phyloP scores from a whole-genome alignment of 2,888 invertebrate species.

The Eurois occulta region DNA sequence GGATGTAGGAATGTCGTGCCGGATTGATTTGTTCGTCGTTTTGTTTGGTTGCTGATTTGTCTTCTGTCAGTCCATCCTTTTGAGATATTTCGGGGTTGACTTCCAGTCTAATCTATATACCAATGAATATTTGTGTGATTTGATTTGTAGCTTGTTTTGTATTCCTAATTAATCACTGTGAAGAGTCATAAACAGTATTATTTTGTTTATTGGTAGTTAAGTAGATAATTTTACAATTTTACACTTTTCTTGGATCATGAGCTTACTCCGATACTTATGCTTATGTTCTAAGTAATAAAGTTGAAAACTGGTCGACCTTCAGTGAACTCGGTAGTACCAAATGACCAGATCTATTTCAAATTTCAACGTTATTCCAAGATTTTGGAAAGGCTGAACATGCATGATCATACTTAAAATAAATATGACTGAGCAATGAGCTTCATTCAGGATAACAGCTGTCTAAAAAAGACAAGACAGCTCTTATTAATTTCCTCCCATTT shows the following conservation, averaged over 20 bases:
- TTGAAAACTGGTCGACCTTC: background rate
- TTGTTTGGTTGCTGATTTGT: constrained; percentile 5
- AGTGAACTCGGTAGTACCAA: background rate
- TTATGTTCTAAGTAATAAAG: background rate
- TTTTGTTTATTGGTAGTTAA: background rate
- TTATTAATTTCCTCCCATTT: background rate
- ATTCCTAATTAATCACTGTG: background rate
- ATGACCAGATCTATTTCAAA: background rate
- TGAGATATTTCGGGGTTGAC: background rate
- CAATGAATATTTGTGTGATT: background rate
- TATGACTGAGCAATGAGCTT: too few relatives aligned
- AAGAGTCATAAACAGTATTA: background rate
- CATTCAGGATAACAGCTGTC: background rate
- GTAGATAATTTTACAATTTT: background rate
- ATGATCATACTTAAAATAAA: background rate
- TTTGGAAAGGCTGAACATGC: background rate
- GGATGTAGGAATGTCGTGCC: constrained; percentile 18
- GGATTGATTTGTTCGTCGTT: constrained; percentile 21
- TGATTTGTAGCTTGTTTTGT: background rate
- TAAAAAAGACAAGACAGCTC: background rate
- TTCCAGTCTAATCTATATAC: background rate
- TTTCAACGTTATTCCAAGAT: background rate
- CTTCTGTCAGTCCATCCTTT: background rate
- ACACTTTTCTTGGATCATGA: background rate
- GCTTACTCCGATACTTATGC: background rate